Base-by-base conservation (phyloP, 1,140 invertebrate species). In the Cydia amplana region DNA sequence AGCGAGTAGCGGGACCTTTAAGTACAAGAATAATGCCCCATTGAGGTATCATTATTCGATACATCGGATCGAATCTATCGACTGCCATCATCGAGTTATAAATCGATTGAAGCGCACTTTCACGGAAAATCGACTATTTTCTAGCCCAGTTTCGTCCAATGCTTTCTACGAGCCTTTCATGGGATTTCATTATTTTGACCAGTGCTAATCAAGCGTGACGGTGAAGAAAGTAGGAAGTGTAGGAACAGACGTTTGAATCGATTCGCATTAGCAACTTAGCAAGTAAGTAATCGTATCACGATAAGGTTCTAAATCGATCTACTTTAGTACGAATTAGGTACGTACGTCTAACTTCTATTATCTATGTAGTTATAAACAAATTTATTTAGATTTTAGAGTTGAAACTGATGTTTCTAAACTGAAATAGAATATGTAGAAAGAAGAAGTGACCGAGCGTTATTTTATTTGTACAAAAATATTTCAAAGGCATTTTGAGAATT, bases 51-150 rank as follows among this genome's bases (percentile, higher is more conserved):
- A 70, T 70, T 70, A 70, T 43, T 70, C 65, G 65, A 70, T 70
- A 70, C 65, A 43, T 70, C 65, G 32, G 7, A 70, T 70, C 65
- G 65, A 70, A 70, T 70, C 65, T 40, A 70, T 70, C 65, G 16
- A 10, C 28, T 36, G 32, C 25, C 7, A 28, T 16, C 28, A 18
- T 70, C 65, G 16, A 70, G 16, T 70, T 36, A n/a, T 70, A 70
- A 70, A 70, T 2, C 65, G 28, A 70, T 70, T 70, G 65, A 18
- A 51, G 72, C 36, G 9, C 63, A 70, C 74, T 73, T 73, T 85
- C 77, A 75, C 78, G 80, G 76, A 79, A 83, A 85, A 84, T 83
- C 80, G 77, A 83, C 65, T 20, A 70, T 70, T 84, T 82, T 73
- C 77, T 79, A 80, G 70, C 77, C 80, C 79, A 79, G 65, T 70